Base-by-base conservation (phyloP, 2,113 vertebrate genomes). In the Pipa parva region DNA sequence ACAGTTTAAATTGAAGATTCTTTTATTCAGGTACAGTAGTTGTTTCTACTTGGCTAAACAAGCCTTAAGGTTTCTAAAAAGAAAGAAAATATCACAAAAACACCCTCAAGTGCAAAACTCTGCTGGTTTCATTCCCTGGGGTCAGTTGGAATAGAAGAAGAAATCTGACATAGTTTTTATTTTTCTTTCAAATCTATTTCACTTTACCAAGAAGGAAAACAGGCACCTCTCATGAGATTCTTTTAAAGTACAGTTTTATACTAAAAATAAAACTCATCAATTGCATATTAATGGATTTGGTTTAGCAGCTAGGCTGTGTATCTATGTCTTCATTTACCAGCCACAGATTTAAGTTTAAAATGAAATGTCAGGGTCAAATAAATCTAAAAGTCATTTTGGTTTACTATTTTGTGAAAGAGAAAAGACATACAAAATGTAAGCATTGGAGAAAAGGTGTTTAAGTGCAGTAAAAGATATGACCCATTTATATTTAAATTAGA, bases 21-120 rank as follows among this genome's bases (percentile, higher is more conserved):
- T n/a, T 67, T 49, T 67, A 59, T 67, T 42, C 48, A 67, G 45
- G 55, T 49, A 18, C 42, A 59, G 59, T 49, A 48, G 64, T 58
- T 67, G 48, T 65, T 56, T 65, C 63, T 65, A 57, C 52, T 46
- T 65, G 63, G 63, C 36, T 65, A 52, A 67, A 33, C 54, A 67
- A 67, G 64, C 45, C 54, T 67, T 46, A 55, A 58, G 54, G 39
- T 59, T 67, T 66, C 58, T 58, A 67, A 42, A 67, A 37, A 17
- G 26, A 29, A 58, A 64, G 28, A 59, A 63, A 67, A 67, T 58
- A 49, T 46, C 39, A 18, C 39, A 49, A 49, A 68, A 68, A 68
- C 17, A 51, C 56, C 65, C 56, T 59, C 55, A 22, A 48, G 65
- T 37, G 46, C 56, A 27, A 52, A 46, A 59, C 59, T 58, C 37